Evolutionary conservation across 2,888 invertebrate species (phyloP), one percentile per base, ranked within the genome.

Genomic region (Drosophila mulleri): DNA sequence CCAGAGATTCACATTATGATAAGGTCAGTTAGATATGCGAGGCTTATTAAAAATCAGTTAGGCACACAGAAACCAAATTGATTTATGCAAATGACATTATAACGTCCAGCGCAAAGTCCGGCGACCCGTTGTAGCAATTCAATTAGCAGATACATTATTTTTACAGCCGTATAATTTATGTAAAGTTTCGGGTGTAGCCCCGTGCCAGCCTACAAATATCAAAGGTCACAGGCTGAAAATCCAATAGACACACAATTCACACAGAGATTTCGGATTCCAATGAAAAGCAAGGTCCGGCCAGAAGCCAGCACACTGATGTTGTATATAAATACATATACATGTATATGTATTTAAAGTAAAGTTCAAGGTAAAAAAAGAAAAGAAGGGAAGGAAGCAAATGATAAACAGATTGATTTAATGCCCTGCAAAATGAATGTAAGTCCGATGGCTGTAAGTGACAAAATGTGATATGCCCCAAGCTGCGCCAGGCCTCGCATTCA

Each of bases 351-450:
- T 63, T 8, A 41, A n/a, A 23, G 12, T 18, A 62, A 42, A 32
- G 63, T 80, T 76, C 83, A 79, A 82, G 80, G 80, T 20, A 71
- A 75, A 67, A n/a, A n/a, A n/a, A n/a, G n/a, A n/a, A n/a, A 71
- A 58, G 35, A 45, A 23, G 53, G 35, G 35, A 29, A 50, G 39
- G 39, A 45, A 35, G n/a, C 68, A 44, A 63, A 42, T 18, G 11
- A 45, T 56, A 56, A 44, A 11, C 6, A 3, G 29, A 18, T 12
- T 48, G 48, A 29, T 29, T 48, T 5, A 48, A 48, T 29, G 29
- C 29, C 48, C 48, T 48, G n/a, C 29, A 12, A 48, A 48, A 0
- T 11, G 29, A 47, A 47, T 26, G 47, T 12, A 47, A 16, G 8
- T 8, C 8, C 47, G 26, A 45, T 20, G 23, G 45, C 12, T 23